Evolutionary conservation across 2,113 vertebrate species (phyloP), one percentile per base, ranked within the genome.

Genomic region (Notiomystis cincta): DNA sequence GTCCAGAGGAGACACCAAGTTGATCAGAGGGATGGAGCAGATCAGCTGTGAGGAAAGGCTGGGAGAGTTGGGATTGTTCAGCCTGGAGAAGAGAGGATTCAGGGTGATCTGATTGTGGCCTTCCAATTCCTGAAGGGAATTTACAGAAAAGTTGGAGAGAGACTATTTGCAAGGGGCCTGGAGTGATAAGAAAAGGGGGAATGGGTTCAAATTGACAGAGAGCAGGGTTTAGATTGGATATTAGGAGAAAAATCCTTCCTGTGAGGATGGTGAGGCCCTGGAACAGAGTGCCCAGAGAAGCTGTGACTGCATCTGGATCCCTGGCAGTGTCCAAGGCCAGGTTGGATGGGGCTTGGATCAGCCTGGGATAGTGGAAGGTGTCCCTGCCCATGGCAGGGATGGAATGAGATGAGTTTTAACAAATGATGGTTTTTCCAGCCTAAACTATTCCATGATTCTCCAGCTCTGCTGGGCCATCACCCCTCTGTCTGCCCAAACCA

Each of bases 311-410:
- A 8, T 22, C 35, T 48, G 42, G 40, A 62, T 20, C 31, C 27
- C 31, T 62, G 64, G 48, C 0, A 44, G 10, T 57, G 31, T 0
- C 42, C 64, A 62, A 57, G 50, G 9, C 23, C 57, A 38, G 37
- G 23, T 0, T 90, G 42, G 33, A 71, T 0, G 0, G 28, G 33
- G 13, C 50, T 61, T 7, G 40, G 35, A 54, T 47, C 47, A 48
- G 1, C 2, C 54, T 76, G 62, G 30, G 19, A 25, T 0, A 8
- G 45, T 4, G 40, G 44, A 4, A 78, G 13, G 6, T 25, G 50
- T 25, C 16, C 24, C n/a, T 54, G 40, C n/a, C 23, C 2, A 3
- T 57, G 65, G 42, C 23, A 65, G 28, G 37, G 44, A 5, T 44
- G 11, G 44, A 5, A 13, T 9, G 5, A 4, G 12, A 45, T 4